Conservation (phyloP, 2,113 vertebrate genomes). For the Apodemus speciosus region DNA sequence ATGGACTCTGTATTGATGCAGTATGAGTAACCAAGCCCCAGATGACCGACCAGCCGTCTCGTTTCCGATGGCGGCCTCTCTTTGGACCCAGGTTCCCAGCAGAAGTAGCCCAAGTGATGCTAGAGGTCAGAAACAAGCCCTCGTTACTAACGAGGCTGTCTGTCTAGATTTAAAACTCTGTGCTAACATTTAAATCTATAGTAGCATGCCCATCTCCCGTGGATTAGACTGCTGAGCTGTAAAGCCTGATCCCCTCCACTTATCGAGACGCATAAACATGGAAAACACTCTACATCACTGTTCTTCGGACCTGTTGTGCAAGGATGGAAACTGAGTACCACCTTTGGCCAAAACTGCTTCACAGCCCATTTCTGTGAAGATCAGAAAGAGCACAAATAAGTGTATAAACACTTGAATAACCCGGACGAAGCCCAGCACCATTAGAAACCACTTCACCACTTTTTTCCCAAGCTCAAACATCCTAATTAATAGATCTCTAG, state of each 20-base stretch:
- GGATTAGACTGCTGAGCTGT: background rate
- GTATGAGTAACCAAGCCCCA: background rate
- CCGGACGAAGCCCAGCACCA: background rate
- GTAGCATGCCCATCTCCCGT: background rate
- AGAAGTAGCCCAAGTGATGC: background rate
- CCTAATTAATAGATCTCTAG: background rate
- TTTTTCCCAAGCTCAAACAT: background rate
- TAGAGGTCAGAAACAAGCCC: background rate
- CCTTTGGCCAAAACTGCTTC: background rate
- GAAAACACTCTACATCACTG: background rate
- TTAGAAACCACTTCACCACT: background rate
- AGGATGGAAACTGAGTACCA: background rate
- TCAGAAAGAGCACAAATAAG: background rate
- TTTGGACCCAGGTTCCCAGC: background rate
- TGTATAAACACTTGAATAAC: background rate
- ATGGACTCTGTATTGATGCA: background rate
- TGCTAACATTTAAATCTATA: background rate
- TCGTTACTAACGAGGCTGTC: background rate
- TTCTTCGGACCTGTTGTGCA: constrained; percentile 18
- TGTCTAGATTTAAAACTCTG: background rate
- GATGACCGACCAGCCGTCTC: background rate
- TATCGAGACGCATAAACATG: background rate
- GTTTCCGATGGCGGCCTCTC: background rate
- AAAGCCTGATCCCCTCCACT: background rate
- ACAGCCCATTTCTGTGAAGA: background rate